Conservation (phyloP, 1,140 invertebrate species). For the Sarcophaga peregrina region DNA sequence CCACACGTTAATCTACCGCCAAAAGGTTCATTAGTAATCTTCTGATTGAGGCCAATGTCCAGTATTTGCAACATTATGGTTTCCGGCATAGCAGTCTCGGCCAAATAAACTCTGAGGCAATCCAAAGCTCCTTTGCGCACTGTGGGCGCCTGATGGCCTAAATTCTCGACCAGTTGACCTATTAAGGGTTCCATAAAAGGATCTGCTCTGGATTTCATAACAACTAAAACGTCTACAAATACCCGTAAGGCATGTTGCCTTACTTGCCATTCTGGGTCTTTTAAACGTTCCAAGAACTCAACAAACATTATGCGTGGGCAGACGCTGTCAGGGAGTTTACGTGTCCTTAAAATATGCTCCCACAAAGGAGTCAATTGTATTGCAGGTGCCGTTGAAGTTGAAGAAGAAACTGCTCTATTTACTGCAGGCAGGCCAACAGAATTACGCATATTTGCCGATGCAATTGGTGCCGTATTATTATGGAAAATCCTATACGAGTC, state of each 20-base stretch:
- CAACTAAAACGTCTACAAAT: conserved; percentile 78
- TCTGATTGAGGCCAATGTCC: conserved; percentile 73
- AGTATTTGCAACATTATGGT: conserved; percentile 73
- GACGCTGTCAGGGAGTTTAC: conserved; percentile 72
- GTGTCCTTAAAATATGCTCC: conserved; percentile 77
- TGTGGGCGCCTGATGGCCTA: conserved; percentile 80
- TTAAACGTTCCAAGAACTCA: conserved; percentile 77
- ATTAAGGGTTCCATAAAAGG: conserved; percentile 72
- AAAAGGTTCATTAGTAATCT: conserved; percentile 69
- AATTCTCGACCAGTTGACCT: conserved; percentile 76
- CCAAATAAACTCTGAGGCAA: conserved; percentile 75
- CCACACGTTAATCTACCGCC: conserved; percentile 75
- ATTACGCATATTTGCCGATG: conserved; percentile 6
- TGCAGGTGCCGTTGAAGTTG: conserved; percentile 39
- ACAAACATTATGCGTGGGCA: conserved; percentile 74
- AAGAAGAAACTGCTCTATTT: conserved; percentile 34
- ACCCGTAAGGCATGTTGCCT: conserved; percentile 81
- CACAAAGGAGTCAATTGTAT: conserved; percentile 78
- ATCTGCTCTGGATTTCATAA: conserved; percentile 74
- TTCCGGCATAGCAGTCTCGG: conserved; percentile 72
- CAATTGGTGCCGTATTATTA: conserved; percentile 1
- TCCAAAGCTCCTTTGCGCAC: conserved; percentile 80
- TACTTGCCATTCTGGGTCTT: conserved; percentile 83
- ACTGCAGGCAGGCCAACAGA: neutral
- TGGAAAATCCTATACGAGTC: neutral